Evolutionary conservation across 92 coral and sea anemone species (phyloP).

Genomic region (Umimayanthus kanabou): DNA sequence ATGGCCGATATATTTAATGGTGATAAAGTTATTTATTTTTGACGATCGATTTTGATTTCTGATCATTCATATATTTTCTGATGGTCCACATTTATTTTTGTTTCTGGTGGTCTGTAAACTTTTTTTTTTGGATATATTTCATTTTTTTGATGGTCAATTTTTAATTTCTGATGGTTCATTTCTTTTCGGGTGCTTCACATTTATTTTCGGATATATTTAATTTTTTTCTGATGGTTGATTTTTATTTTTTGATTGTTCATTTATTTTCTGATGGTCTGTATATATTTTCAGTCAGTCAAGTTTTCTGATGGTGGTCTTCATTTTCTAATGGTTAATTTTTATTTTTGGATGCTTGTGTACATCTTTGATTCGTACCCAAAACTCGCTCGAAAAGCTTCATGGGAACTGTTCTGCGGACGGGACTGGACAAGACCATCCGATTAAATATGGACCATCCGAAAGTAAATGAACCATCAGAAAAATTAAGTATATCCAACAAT

Average conservation of each 20-base stretch:
- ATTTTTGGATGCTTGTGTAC: no score
- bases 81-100: not conserved
- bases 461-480: no score
- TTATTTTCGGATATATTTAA: not conserved
- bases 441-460: no score
- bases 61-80: not conserved
- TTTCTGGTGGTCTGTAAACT: not conserved
- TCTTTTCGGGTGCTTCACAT: no score
- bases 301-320: no score
- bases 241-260: not conserved
- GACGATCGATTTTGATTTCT: not conserved
- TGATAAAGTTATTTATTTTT: not conserved
- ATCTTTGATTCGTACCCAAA: no score
- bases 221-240: not conserved
- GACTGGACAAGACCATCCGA: no score
- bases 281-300: no score
- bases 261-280: not conserved
- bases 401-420: no score
- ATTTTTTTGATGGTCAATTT: not conserved
- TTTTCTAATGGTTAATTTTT: no score
- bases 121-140: not conserved
- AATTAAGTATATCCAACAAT: no score
- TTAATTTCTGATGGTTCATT: not conserved
- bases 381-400: no score
- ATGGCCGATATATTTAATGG: not conserved